A percentile compares a stretch with the other conserved stretches of the same genome.
Evolutionary conservation across 2,888 invertebrate genomes (phyloP).

Genomic region (Agrotis segetum): DNA sequence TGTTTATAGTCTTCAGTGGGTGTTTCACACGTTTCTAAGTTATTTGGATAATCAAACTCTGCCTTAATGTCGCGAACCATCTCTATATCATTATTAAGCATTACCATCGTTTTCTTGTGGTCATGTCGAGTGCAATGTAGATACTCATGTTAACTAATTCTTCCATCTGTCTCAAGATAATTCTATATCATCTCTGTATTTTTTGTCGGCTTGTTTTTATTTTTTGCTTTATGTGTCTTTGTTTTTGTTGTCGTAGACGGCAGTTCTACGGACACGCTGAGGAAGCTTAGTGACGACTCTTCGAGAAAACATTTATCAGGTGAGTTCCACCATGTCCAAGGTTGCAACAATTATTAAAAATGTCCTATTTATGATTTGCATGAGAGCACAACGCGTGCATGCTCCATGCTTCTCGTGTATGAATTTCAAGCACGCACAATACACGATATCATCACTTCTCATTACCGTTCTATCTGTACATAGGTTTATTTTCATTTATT

Average conservation of each 20-base stretch:
- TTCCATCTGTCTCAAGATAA: conserved; percentile 68
- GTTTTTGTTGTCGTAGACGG: conserved; percentile 90
- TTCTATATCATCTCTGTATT: conserved; percentile 68
- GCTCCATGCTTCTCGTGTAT: conserved; percentile 78
- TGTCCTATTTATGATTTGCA: conserved; percentile 71
- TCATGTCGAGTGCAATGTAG: conserved; percentile 64
- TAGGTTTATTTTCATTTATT: conserved; percentile 72
- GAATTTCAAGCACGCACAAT: conserved; percentile 69
- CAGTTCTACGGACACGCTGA: conserved; percentile 86
- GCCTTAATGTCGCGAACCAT: conserved; percentile 73
- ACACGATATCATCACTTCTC: conserved; percentile 69
- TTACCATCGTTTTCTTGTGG: conserved; percentile 62
- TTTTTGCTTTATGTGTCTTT: conserved; percentile 88
- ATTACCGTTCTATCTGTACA: conserved; percentile 69
- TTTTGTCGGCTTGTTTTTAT: conserved; percentile 83
- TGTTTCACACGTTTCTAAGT: conserved; percentile 70
- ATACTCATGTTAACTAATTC: conserved; percentile 63
- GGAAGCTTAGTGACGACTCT: conserved; percentile 89
- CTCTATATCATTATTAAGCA: conserved; percentile 62
- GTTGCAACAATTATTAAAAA: conserved; percentile 44
- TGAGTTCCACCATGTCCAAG: conserved; percentile 74
- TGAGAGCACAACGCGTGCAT: conserved; percentile 77
- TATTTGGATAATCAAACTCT: conserved; percentile 74
- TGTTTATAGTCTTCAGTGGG: conserved; percentile 70
- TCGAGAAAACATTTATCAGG: conserved; percentile 90